Evolutionary conservation across 2,797 vertebrate species (phyloP), one percentile per base, ranked within the genome.

Genomic region (Bovichtus diacanthus): DNA sequence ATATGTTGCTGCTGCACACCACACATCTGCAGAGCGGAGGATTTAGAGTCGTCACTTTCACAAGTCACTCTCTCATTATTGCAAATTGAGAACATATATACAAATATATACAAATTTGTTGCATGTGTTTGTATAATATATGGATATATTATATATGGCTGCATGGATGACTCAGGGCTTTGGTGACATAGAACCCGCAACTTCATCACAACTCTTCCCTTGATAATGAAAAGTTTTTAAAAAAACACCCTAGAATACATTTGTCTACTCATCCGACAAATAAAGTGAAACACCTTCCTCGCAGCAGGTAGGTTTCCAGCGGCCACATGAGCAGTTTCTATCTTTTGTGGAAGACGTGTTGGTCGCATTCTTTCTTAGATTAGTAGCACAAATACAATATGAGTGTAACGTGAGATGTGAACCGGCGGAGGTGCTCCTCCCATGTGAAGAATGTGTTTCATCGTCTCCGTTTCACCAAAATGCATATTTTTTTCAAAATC

Each of bases 371-470:
- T 78, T 81, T 38, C 64, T 54, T 66, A 67, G 66, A 80, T 73
- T 44, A 73, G 66, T 29, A 19, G 19, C 69, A 53, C 54, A 56
- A 50, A 81, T 76, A 87, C 82, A 88, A 84, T 88, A 80, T 73
- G 63, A 74, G 76, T 64, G 88, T 87, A 90, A 93, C 25, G 19
- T 87, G 88, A 93, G 86, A 72, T 18, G 71, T 77, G 51, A 51
- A 34, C 51, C 61, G 75, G 67, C 25, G 46, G 9, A 31, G 59
- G 23, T 8, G 44, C 62, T 66, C 66, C 78, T 77, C 71, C 75
- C 56, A 8, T n/a, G 4, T 21, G 15, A 39, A 39, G 13, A 78
- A 78, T 47, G 23, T 19, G 21, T 47, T 68, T 59, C 66, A 41
- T 63, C 51, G 12, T 39, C 72, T 65, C 25, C 0, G n/a, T 66